phyloP scores from a whole-genome alignment of 2,113 vertebrate genomes.

The Todiramphus chloris region DNA sequence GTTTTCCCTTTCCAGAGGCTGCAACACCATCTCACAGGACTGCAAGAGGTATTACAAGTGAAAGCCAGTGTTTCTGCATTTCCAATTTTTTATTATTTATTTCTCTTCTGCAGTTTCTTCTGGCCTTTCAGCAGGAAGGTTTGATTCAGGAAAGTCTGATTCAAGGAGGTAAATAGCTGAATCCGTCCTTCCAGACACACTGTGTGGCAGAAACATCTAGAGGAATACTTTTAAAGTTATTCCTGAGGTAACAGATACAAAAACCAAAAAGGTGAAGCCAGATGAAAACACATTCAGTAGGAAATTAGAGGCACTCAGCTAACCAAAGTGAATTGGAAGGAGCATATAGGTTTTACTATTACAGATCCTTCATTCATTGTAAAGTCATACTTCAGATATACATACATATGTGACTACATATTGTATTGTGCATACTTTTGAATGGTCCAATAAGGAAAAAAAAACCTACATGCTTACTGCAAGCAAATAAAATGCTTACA shows the following conservation, averaged over 20 bases:
- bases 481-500: neutral
- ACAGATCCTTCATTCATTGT: neutral
- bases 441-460: neutral
- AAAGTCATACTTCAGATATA: neutral
- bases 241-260: neutral
- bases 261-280: neutral
- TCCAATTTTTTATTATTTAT: slow-evolving; percentile 51
- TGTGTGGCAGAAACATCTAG: neutral
- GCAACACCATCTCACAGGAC: neutral
- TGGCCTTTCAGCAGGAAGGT: slow-evolving; percentile 67
- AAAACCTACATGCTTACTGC: fast-evolving
- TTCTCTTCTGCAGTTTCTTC: slow-evolving; percentile 33
- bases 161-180: slow-evolving; percentile 12
- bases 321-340: neutral
- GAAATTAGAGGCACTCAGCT: neutral
- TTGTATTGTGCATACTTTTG: neutral
- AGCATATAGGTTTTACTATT: neutral
- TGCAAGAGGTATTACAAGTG: neutral
- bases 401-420: neutral
- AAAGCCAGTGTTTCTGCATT: slow-evolving; percentile 26
- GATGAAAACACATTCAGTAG: neutral
- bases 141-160: slow-evolving; percentile 52
- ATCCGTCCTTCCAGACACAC: slow-evolving; percentile 39
- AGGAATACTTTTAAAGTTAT: slow-evolving; percentile 13
- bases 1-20: slow-evolving; percentile 15